phyloP scores from a whole-genome alignment of 2,113 vertebrate genomes.

The Tor tambroides region DNA sequence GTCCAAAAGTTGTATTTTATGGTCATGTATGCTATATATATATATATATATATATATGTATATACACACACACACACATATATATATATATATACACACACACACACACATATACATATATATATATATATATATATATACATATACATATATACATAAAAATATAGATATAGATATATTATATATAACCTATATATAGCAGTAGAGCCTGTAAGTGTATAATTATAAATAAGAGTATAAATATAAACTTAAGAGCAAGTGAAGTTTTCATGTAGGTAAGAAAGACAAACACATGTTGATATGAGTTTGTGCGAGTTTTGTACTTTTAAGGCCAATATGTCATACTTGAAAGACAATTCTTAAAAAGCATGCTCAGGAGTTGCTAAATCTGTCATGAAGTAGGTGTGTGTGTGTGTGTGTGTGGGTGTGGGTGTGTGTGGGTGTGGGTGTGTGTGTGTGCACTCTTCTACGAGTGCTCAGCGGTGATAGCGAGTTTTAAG shows the following conservation, averaged over 20 bases:
- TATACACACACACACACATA: too few relatives aligned
- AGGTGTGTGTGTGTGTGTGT: slow-evolving; percentile 23
- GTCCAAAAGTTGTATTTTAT: too few relatives aligned
- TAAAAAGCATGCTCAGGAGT: not conserved
- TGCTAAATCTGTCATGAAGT: not conserved
- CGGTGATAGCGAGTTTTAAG: slow-evolving; percentile 13
- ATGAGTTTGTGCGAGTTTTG: not conserved
- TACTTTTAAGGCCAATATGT: not conserved
- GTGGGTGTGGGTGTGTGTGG: slow-evolving; percentile 5
- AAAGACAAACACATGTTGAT: not conserved
- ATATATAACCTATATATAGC: too few relatives aligned
- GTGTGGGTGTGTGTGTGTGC: slow-evolving; percentile 31
- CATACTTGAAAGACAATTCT: not conserved
- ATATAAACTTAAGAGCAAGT: not conserved
- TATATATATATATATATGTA: too few relatives aligned
- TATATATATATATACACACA: too few relatives aligned
- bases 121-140: too few relatives aligned
- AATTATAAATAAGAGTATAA: not conserved
- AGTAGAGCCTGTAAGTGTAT: not conserved
- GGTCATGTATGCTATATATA: too few relatives aligned
- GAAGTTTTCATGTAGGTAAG: too few relatives aligned
- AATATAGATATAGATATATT: too few relatives aligned
- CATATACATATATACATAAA: too few relatives aligned
- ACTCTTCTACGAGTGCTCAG: not conserved
- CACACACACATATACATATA: too few relatives aligned